Percentiles rank a stretch among this genome's conserved stretches.
Evolutionary conservation across 2,888 invertebrate genomes (phyloP).

Genomic region (Merodon equestris): DNA sequence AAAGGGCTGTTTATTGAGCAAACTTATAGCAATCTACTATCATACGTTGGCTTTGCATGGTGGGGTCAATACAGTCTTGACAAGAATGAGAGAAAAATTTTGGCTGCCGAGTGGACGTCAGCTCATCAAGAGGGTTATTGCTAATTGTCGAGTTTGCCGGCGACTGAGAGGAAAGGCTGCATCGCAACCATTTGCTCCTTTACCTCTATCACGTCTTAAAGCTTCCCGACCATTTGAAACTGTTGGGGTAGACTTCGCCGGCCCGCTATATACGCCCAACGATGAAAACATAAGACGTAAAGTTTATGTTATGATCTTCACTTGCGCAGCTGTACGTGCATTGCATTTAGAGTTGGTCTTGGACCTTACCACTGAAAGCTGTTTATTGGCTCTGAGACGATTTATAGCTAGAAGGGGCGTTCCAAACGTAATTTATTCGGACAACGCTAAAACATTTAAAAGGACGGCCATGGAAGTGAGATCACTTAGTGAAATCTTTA

Average conservation of each 20-base stretch:
- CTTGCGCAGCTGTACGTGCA: conserved; percentile 34
- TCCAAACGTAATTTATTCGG: conserved; percentile 19
- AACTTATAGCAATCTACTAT: conserved; percentile 12
- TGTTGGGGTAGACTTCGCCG: neutral
- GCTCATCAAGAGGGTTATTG: conserved; percentile 4
- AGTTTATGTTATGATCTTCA: conserved; percentile 30
- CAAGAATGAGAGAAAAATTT: conserved; percentile 15
- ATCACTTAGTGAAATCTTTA: neutral
- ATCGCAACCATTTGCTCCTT: conserved; percentile 12
- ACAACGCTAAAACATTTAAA: conserved; percentile 22
- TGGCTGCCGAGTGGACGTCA: conserved; percentile 31
- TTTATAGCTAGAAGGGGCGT: conserved; percentile 21
- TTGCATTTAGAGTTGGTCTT: conserved; percentile 42
- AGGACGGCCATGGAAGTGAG: conserved; percentile 13
- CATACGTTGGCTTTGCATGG: conserved; percentile 13
- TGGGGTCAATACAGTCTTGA: conserved; percentile 5
- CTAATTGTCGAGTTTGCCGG: conserved; percentile 9
- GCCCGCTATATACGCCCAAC: neutral
- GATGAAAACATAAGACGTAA: neutral
- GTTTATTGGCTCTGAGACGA: conserved; percentile 14
- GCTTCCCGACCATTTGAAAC: conserved; percentile 6
- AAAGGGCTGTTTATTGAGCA: too few species aligned
- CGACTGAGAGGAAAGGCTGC: conserved; percentile 12
- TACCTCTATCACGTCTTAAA: too few species aligned
- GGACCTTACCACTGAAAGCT: conserved; percentile 4